Base-by-base conservation (phyloP, 1,140 invertebrate genomes). In the Orchestia grillus region DNA sequence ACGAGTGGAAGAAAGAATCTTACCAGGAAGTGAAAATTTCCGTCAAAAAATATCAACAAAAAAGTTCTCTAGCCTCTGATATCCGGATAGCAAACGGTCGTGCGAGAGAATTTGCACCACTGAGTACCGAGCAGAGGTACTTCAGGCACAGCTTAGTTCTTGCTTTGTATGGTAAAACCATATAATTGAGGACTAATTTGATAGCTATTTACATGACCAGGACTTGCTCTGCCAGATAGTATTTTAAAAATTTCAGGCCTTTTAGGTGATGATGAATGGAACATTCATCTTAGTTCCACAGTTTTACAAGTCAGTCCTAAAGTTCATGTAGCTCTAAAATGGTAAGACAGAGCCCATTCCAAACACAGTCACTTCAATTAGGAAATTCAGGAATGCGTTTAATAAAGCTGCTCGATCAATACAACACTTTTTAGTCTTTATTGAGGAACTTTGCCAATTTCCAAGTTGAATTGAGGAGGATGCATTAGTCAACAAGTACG, bases 381-480 rank as follows among this genome's bases (percentile, higher is more conserved):
- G 11, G 28, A 77, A 77, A 77, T 77, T 36, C 11, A 77, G 11
- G 62, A 77, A 77, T 8, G 62, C 11, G 36, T 77, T 77, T 28
- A 77, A 77, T 77, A 77, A 77, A 77, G 62, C 62, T 77, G 62
- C 62, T 77, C 62, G 62, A 77, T 77, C 62, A 77, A 77, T 77
- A 77, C 36, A 8, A 77, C 36, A 77, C 62, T 77, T 77, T 15
- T 8, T 28, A 77, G 62, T 77, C 62, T 77, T 77, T 77, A 77
- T 77, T 36, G 62, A 77, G 62, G 28, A 77, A 77, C 62, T 77
- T 77, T 1, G 62, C 62, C 62, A 28, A 1, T 77, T 77, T 15
- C 62, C 36, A 77, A 77, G 62, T 77, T 23, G 62, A 77, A 77
- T 77, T 77, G 62, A 77, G 62, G 62, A 77, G 62, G 62, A 77